These are phyloP conservation scores for Leucophenga montana DNA, from an alignment of 2,888 invertebrate genomes.

Conservation along the genomic window DNA sequence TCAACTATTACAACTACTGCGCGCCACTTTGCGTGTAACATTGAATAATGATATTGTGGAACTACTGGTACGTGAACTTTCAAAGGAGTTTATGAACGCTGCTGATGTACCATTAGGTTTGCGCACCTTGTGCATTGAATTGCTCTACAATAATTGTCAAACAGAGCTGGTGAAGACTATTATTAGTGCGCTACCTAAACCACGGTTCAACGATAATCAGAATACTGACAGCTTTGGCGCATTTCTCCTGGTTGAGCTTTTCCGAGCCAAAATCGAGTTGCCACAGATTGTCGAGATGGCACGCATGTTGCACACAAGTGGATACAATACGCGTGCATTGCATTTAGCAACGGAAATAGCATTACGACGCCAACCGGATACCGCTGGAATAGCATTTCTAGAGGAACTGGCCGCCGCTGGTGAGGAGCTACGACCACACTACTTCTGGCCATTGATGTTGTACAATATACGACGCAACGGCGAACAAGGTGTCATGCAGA, in stretches of 20 bases:
- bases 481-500: constrained; percentile 75
- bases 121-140: constrained; percentile 73
- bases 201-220: constrained; percentile 70
- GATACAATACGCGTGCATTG: constrained; percentile 69
- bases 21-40: constrained; percentile 31
- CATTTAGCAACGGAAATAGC: constrained; percentile 76
- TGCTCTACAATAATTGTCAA: constrained; percentile 73
- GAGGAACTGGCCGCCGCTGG: constrained; percentile 51
- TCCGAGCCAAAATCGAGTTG: constrained; percentile 74
- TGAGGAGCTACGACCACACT: constrained; percentile 75
- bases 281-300: constrained; percentile 68
- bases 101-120: constrained; percentile 61
- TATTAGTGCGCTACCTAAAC: constrained; percentile 61
- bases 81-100: constrained; percentile 56
- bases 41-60: constrained; percentile 48
- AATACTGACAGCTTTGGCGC: constrained; percentile 76
- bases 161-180: constrained; percentile 68
- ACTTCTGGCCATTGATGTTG: constrained; percentile 80
- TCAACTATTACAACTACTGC: constrained; percentile 61
- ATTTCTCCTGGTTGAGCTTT: constrained; percentile 77
- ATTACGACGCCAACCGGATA: constrained; percentile 68
- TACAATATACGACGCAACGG: constrained; percentile 74
- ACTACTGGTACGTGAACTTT: constrained; percentile 58
- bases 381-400: constrained; percentile 50
- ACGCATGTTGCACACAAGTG: constrained; percentile 53